Evolutionary conservation across 2,797 vertebrate species (phyloP).

Genomic region (Pampus argenteus): DNA sequence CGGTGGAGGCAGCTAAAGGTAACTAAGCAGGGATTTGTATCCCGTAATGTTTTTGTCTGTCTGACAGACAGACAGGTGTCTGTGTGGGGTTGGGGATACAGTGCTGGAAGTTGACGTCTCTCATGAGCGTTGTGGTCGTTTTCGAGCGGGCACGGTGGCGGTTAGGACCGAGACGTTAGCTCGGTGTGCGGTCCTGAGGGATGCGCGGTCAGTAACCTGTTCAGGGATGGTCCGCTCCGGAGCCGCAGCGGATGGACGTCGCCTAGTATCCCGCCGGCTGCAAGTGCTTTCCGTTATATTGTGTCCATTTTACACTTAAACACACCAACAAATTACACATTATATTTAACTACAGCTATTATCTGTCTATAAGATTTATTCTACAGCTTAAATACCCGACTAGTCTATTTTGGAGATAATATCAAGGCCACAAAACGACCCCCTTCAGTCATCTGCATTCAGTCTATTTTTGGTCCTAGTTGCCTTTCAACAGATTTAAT

Average conservation of each 20-base stretch:
- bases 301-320: not conserved
- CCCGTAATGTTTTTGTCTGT: constrained; percentile 37
- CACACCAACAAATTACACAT: not conserved
- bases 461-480: constrained; percentile 55
- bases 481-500: not conserved
- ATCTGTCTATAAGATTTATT: fast-evolving
- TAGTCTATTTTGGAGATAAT: constrained; percentile 34
- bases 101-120: no score
- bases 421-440: constrained; percentile 56
- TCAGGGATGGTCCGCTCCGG: constrained; percentile 66
- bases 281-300: constrained; percentile 66
- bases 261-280: constrained; percentile 51
- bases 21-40: constrained; percentile 78
- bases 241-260: constrained; percentile 69
- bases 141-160: not conserved
- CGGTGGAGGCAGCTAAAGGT: constrained; percentile 87
- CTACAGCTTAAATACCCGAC: not conserved
- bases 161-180: constrained; percentile 5
- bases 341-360: fast-evolving
- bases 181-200: constrained; percentile 36
- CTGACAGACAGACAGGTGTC: constrained; percentile 17
- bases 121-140: not conserved
- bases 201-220: constrained; percentile 71
- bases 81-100: not conserved
- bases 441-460: constrained; percentile 56